Base-by-base conservation (phyloP, 2,113 vertebrate species). In the Rhegmatorhina hoffmannsi region DNA sequence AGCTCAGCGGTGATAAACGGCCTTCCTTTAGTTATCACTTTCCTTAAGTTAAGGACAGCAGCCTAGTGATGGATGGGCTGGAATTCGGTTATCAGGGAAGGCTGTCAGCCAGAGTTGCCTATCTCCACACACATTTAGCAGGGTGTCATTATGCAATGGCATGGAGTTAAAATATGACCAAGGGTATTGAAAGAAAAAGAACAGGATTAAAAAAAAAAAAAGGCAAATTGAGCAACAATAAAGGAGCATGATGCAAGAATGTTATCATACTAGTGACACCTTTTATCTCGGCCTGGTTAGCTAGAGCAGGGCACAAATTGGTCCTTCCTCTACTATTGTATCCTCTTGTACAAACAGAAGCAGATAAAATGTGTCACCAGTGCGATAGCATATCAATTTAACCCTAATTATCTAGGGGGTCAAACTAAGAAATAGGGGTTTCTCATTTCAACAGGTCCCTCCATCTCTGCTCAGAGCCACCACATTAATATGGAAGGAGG, bases 381-480 rank as follows among this genome's bases (percentile, higher is more conserved):
- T 93, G 97, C 53, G 98, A 98, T 95, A 97, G 97, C 92, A n/a
- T 97, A 98, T 98, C 98, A 98, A 97, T 98, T 98, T 98, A 98
- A 98, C 98, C 98, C 96, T 97, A 98, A 98, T 98, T 98, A 98
- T 98, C 97, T 92, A 95, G 97, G 95, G 98, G 98, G 98, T 98
- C 98, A 98, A 95, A 89, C 26, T 85, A 97, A 97, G 97, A 98
- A 98, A 98, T 98, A 97, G 97, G 97, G 97, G 97, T 97, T 98
- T 98, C 97, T 97, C 96, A 72, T 98, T 98, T 98, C 98, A 98
- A 98, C 98, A 98, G 98, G 98, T 98, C 96, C 95, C 92, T 96
- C 94, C 43, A 50, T 97, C 95, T 97, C 96, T 63, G 96, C 96
- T 97, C 70, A 4, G 91, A 97, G 96, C 72, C 90, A 63, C 84